Evolutionary conservation across 2,797 vertebrate genomes (phyloP), one percentile per base, ranked within the genome.

Genomic region (Neosalanx taihuensis): DNA sequence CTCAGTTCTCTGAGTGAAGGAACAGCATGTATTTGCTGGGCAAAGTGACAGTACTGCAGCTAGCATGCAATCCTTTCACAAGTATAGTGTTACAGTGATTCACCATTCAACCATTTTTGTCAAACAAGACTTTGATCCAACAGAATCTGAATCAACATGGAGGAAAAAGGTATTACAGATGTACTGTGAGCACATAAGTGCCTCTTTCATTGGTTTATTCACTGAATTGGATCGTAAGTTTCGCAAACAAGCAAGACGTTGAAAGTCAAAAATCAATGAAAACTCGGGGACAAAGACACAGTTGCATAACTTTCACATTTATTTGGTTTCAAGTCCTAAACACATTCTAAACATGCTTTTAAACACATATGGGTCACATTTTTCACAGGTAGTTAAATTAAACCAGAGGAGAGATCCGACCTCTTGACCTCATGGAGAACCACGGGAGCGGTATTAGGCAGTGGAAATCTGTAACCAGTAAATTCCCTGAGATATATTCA

Each of bases 271-370:
- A 70, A 63, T 41, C 35, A 71, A 37, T 74, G 76, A 49, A 71
- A 31, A 81, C 70, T 20, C 7, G 4, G 64, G 15, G 31, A 3
- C 72, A 51, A 13, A 31, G 0, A 18, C 62, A 83, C 86, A 88
- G 83, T 94, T 95, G 94, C 93, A 95, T 95, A 95, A 95, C 90
- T 86, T 95, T 98, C 96, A 99, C 96, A 96, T 99, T 99, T 99
- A 99, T 99, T 99, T 95, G 87, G 87, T 95, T 98, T 97, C 92
- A 94, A 95, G 94, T 94, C 92, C 95, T 98, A 98, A 96, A 96
- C 89, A 96, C 93, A 96, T 90, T 92, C 95, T 98, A 98, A 94
- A 98, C 97, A 99, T 98, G 96, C 96, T 93, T 94, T 94, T 90
- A 91, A 95, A 96, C 94, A 95, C 89, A 93, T 94, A 95, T 93